These are phyloP conservation scores for Periophthalmodon schlosseri DNA, from an alignment of 2,113 vertebrate species.

Conservation along the genomic window DNA sequence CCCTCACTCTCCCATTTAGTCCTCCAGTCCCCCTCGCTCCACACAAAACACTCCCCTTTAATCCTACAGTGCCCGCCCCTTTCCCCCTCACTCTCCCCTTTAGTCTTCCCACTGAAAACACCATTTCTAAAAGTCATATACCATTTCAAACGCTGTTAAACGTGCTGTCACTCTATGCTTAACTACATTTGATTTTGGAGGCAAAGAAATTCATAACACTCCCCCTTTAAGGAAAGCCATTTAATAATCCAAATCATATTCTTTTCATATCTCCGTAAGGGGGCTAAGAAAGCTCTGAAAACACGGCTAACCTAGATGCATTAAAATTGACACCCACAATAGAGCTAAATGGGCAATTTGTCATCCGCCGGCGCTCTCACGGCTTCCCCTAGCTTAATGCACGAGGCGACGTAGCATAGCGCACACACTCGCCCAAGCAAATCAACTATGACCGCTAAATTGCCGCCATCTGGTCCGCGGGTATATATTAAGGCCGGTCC, in stretches of 20 bases:
- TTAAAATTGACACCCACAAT: constrained; percentile 64
- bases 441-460: constrained; percentile 53
- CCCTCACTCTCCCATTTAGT: no score
- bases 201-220: background rate
- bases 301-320: constrained; percentile 40
- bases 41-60: no score
- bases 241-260: constrained; percentile 36
- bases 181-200: no score
- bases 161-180: no score
- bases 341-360: constrained; percentile 67
- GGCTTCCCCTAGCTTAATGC: constrained; percentile 50
- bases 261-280: constrained; percentile 30
- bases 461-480: constrained; percentile 55
- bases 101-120: no score
- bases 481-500: constrained; percentile 29
- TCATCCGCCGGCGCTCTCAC: constrained; percentile 59
- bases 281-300: constrained; percentile 45
- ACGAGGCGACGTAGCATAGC: constrained; percentile 22
- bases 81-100: no score
- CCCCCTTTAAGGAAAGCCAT: background rate
- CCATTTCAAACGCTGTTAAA: no score
- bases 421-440: constrained; percentile 32
- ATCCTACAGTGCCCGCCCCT: no score
- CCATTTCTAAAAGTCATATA: no score
- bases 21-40: no score